Conservation (phyloP, 2,888 invertebrate species). For the Agrotis clavis region DNA sequence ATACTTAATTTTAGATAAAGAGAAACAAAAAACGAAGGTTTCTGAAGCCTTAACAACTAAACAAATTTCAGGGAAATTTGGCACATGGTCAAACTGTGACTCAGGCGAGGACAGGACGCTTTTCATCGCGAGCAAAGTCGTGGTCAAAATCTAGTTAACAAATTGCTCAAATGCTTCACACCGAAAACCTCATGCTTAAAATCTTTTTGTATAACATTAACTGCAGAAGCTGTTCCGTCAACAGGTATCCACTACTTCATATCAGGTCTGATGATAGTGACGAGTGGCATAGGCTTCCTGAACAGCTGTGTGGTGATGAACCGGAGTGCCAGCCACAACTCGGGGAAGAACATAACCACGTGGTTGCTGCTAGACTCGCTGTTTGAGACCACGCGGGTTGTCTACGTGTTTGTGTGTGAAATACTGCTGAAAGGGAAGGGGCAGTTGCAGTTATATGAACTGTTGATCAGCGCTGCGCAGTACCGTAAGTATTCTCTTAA, state of each 20-base stretch:
- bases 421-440: conserved; percentile 82
- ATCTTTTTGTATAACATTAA: neutral
- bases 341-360: conserved; percentile 80
- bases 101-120: neutral
- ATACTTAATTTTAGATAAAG: too few relatives aligned
- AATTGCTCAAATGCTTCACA: conserved; percentile 28
- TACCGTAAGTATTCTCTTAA: conserved; percentile 78
- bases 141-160: neutral
- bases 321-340: conserved; percentile 75
- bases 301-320: conserved; percentile 84
- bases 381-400: conserved; percentile 85
- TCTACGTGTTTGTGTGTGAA: conserved; percentile 85
- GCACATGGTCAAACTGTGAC: neutral
- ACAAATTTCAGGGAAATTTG: neutral
- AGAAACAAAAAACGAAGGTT: too few relatives aligned
- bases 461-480: conserved; percentile 82
- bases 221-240: conserved; percentile 13
- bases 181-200: conserved; percentile 39
- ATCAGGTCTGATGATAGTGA: conserved; percentile 80
- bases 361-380: conserved; percentile 86
- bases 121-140: neutral
- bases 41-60: neutral
- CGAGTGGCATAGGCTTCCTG: conserved; percentile 83
- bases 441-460: conserved; percentile 80
- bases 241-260: conserved; percentile 85